phyloP scores from a whole-genome alignment of 2,888 invertebrate genomes.

The Poecilobothrus nobilitatus region DNA sequence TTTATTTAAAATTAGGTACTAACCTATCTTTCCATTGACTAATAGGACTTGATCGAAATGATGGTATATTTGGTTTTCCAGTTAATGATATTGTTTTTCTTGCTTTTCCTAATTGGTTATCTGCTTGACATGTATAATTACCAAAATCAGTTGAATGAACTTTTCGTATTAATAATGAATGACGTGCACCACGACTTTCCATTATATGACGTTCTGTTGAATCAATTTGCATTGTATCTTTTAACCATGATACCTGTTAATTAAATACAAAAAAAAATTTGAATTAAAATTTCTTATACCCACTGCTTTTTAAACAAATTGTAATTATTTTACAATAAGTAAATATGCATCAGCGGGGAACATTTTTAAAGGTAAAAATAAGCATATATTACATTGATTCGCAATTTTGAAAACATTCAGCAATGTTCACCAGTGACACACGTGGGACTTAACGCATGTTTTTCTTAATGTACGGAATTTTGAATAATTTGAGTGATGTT shows the following conservation, averaged over 20 bases:
- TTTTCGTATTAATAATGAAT: constrained; percentile 51
- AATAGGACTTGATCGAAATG: constrained; percentile 48
- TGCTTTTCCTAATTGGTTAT: constrained; percentile 51
- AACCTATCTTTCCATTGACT: constrained; percentile 47
- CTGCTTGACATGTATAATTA: constrained; percentile 53
- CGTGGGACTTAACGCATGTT: no score
- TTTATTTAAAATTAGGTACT: neutral
- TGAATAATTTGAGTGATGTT: no score
- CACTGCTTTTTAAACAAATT: no score
- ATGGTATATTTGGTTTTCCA: constrained; percentile 50
- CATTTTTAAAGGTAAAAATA: no score
- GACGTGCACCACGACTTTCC: constrained; percentile 50
- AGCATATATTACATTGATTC: no score
- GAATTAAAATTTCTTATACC: no score
- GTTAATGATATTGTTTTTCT: constrained; percentile 50
- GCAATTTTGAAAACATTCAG: no score
- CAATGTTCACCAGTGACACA: no score
- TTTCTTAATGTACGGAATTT: no score
- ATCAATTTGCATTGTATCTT: constrained; percentile 51
- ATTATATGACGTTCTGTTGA: constrained; percentile 50
- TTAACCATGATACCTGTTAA: constrained; percentile 50
- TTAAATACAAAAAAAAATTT: constrained; percentile 8
- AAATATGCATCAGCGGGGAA: no score
- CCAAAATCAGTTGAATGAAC: constrained; percentile 52
- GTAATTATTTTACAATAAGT: neutral